phyloP scores from a whole-genome alignment of 2,797 vertebrate species.

The Leuciscus waleckii region DNA sequence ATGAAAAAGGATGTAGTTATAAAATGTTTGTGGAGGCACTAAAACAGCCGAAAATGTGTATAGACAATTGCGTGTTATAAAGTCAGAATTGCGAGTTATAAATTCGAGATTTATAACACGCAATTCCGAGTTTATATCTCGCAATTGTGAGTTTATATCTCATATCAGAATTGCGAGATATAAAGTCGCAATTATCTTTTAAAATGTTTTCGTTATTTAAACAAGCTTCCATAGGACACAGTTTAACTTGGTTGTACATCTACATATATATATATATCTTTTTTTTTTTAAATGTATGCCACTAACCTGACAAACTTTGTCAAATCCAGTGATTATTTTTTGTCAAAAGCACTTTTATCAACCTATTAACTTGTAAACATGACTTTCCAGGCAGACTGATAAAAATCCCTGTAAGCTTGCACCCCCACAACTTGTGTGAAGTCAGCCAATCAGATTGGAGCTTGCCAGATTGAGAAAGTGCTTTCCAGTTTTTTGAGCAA shows the following conservation, averaged over 20 bases:
- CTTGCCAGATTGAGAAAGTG: slow-evolving; percentile 7
- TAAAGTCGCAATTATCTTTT: too few relatives aligned
- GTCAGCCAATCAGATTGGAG: slow-evolving; percentile 21
- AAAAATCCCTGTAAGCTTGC: not conserved
- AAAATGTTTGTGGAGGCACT: not conserved
- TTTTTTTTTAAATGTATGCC: not conserved
- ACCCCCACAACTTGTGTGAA: slow-evolving; percentile 23
- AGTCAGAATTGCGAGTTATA: too few relatives aligned
- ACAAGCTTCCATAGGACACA: too few relatives aligned
- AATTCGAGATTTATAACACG: too few relatives aligned
- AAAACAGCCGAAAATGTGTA: not conserved
- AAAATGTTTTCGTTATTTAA: too few relatives aligned
- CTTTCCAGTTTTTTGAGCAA: slow-evolving; percentile 35
- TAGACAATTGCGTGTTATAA: too few relatives aligned
- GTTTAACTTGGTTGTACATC: not conserved
- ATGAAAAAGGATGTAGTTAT: not conserved
- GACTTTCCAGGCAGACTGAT: not conserved
- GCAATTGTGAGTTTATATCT: too few relatives aligned
- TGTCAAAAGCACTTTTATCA: not conserved
- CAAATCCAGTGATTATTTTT: not conserved
- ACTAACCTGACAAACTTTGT: not conserved
- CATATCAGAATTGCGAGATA: too few relatives aligned
- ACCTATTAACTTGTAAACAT: not conserved
- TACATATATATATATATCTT: not conserved
- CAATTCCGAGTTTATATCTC: too few relatives aligned